Percentiles rank a stretch among this genome's conserved stretches.
Conservation (phyloP, 2,113 vertebrate species). For the Hydropotes inermis region DNA sequence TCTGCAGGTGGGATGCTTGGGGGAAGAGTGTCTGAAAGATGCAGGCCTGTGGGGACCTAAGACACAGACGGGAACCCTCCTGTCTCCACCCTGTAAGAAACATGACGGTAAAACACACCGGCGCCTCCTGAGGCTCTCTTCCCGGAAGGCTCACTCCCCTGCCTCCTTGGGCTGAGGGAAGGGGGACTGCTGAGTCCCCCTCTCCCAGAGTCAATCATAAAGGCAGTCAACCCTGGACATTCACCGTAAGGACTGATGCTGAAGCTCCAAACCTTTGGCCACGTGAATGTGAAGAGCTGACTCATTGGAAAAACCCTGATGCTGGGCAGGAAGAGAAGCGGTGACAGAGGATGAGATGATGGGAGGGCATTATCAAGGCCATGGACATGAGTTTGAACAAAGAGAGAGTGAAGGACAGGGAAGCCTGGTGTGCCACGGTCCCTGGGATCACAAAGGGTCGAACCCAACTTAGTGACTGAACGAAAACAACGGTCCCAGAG, state of each 20-base stretch:
- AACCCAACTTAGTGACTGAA: neutral
- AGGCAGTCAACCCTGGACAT: neutral
- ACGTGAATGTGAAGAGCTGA: neutral
- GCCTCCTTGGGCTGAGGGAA: rapidly evolving
- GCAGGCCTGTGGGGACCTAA: neutral
- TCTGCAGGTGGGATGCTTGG: neutral
- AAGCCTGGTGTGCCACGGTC: neutral
- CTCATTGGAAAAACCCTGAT: neutral
- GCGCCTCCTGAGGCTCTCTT: rapidly evolving
- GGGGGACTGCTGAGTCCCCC: rapidly evolving
- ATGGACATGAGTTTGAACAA: neutral
- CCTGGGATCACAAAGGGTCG: neutral
- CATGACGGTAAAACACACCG: rapidly evolving
- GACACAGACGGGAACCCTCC: too few species aligned
- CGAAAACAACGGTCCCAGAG: neutral
- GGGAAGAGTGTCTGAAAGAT: neutral
- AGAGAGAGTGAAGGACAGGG: neutral
- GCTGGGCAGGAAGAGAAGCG: neutral
- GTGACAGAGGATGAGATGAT: neutral
- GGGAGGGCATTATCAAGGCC: neutral
- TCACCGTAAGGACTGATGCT: neutral
- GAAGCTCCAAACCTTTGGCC: neutral
- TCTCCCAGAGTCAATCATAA: neutral
- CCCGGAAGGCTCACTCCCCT: rapidly evolving
- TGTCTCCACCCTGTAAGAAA: neutral